Base-by-base conservation (phyloP, 2,797 vertebrate genomes). In the Silurus lanzhouensis region DNA sequence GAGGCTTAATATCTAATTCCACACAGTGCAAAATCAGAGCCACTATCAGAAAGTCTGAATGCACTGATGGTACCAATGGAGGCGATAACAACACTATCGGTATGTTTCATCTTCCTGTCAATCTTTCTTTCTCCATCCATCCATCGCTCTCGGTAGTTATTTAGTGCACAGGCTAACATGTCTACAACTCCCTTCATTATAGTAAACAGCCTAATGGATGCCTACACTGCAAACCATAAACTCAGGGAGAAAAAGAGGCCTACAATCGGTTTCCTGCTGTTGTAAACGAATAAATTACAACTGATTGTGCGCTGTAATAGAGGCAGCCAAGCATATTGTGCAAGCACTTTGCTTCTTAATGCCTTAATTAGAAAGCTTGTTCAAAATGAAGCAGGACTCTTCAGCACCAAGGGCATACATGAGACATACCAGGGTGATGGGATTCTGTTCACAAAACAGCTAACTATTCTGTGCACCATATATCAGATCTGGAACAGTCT, bases 331-430 rank as follows among this genome's bases (percentile, higher is more conserved):
- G 92, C 93, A 91, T 94, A 92, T 92, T 94, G 92, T 91, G 92
- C 91, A 91, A 94, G 93, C 87, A 89, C 90, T 93, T 90, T 88
- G 90, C 91, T 91, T 92, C 93, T 92, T 94, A 95, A 95, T 93
- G 93, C 92, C 93, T 94, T 94, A 92, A 95, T 95, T 94, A 95
- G 90, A 91, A 93, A 91, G 88, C 91, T 91, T 72, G 55, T 89
- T 94, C 89, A 92, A 93, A 93, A 77, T 92, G 90, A 91, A 93
- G 92, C 91, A 91, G 91, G 92, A 92, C 89, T 93, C 94, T 93
- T 91, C 83, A 87, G 83, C 88, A 81, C 46, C 78, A 87, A 86
- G 88, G 90, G 92, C 89, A 92, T 93, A 85, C 12, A 17, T 75
- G 88, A 81, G 85, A 81, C 87, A 87, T 90, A 91, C 91, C 91